Evolutionary conservation across 2,797 vertebrate species (phyloP), one percentile per base, ranked within the genome.

Genomic region (Percopsis omiscomaycus): DNA sequence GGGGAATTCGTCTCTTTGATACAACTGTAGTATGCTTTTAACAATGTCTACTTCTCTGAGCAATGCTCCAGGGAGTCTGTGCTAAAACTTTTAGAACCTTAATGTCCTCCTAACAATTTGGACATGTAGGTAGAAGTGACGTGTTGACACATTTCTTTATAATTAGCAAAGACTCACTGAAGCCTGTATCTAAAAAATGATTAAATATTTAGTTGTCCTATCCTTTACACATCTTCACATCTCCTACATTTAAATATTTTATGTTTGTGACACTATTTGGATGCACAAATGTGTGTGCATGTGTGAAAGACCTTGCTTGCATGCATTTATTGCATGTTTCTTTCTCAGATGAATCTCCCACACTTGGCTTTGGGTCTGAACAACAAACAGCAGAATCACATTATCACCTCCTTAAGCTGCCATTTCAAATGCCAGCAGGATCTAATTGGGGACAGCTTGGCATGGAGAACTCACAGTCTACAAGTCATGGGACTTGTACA

Each of bases 151-250:
- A 70, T 86, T 67, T 66, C 74, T 78, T 74, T 82, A 80, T 80
- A 84, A 80, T 83, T 68, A 67, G 54, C 56, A 37, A 54, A 16
- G 45, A 16, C 47, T 66, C 12, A 28, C 69, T 71, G 73, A 78
- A 79, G 75, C 55, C 68, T 77, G 77, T 77, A 71, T 58, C 73
- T 86, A 72, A 77, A 76, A 79, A 69, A 67, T 1, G 15, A 73
- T 85, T 15, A 85, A 84, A 83, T 16, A 85, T 79, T 78, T n/a
- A 85, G 71, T 73, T 28, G 61, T 52, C 52, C 64, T 55, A 50
- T 50, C 14, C 6, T 61, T 22, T 22, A 22, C 65, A 74, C 59
- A 59, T 64, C 62, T 64, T 61, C 51, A 68, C 46, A 55, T 44
- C 49, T 4, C 27, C 27, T 28, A 61, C 54, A 57, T 57, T 48